Evolutionary conservation across 2,113 vertebrate species (phyloP).

Genomic region (Tautogolabrus adspersus): DNA sequence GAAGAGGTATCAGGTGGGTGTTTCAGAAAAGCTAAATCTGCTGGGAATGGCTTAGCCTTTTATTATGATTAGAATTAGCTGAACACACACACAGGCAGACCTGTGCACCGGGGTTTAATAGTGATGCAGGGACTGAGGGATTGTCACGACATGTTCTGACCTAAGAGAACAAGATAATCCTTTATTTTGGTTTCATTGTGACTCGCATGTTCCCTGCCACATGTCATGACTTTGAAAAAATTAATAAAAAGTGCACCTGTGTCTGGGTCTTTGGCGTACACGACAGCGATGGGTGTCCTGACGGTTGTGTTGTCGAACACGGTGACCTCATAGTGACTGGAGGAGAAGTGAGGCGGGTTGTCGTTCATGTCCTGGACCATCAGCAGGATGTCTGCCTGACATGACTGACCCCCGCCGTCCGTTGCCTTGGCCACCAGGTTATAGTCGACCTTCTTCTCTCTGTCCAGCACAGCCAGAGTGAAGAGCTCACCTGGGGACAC

Average conservation of each 20-base stretch:
- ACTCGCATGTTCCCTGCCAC: not conserved
- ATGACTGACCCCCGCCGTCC: slow-evolving; percentile 93
- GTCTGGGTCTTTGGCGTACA: slow-evolving; percentile 94
- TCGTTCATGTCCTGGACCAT: slow-evolving; percentile 92
- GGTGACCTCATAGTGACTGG: slow-evolving; percentile 89
- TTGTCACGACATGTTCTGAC: slow-evolving; percentile 30
- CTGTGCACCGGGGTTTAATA: slow-evolving; percentile 2
- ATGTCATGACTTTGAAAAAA: too few species aligned
- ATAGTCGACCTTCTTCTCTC: slow-evolving; percentile 85
- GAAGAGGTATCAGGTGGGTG: slow-evolving; percentile 19
- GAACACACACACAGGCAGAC: slow-evolving; percentile 2
- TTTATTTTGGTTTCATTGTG: not conserved
- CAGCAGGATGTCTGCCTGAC: slow-evolving; percentile 89
- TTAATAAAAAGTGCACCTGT: slow-evolving; percentile 81
- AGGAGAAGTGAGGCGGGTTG: slow-evolving; percentile 91
- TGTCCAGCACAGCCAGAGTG: slow-evolving; percentile 87
- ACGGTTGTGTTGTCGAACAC: slow-evolving; percentile 96
- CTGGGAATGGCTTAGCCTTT: slow-evolving; percentile 13
- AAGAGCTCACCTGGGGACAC: slow-evolving; percentile 88
- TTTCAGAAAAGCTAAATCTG: slow-evolving; percentile 16
- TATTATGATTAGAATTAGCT: slow-evolving; percentile 40
- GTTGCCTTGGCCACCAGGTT: slow-evolving; percentile 91
- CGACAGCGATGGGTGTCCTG: slow-evolving; percentile 91
- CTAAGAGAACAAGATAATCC: not conserved
- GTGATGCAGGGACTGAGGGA: not conserved